Conservation (phyloP, 1,140 invertebrate species). For the Ctenoplectra terminalis region DNA sequence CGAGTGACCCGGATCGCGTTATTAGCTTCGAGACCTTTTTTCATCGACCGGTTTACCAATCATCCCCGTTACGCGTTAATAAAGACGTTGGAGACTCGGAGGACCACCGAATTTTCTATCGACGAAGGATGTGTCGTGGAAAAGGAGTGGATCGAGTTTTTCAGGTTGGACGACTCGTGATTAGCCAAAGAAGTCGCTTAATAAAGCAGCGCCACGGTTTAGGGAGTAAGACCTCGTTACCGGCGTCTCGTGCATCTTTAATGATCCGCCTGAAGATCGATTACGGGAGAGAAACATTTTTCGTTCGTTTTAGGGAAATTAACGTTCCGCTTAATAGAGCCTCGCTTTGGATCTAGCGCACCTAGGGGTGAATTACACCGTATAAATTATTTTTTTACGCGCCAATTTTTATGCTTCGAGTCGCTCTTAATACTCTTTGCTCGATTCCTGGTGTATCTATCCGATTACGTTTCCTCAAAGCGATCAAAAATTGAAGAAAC, state of each 20-base stretch:
- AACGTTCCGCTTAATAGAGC: too few relatives aligned
- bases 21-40: constrained; percentile 59
- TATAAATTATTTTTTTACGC: accelerated
- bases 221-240: neutral
- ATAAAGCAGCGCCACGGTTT: constrained; percentile 1
- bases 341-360: too few relatives aligned
- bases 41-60: constrained; percentile 3
- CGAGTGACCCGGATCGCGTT: constrained; percentile 39
- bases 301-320: neutral
- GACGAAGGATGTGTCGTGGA: neutral
- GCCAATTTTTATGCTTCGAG: neutral
- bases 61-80: constrained; percentile 25
- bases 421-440: neutral
- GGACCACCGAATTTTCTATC: constrained; percentile 6
- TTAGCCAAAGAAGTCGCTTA: constrained; percentile 12
- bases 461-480: too few relatives aligned
- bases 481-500: neutral
- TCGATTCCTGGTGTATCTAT: too few relatives aligned
- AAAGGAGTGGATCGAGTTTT: constrained; percentile 21
- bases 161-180: neutral
- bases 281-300: neutral
- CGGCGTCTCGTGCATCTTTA: neutral
- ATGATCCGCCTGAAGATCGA: neutral
- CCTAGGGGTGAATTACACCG: neutral
- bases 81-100: constrained; percentile 9